Evolutionary conservation across 2,888 invertebrate species (phyloP), one percentile per base, ranked within the genome.

Genomic region (Tryphoninae sp.): DNA sequence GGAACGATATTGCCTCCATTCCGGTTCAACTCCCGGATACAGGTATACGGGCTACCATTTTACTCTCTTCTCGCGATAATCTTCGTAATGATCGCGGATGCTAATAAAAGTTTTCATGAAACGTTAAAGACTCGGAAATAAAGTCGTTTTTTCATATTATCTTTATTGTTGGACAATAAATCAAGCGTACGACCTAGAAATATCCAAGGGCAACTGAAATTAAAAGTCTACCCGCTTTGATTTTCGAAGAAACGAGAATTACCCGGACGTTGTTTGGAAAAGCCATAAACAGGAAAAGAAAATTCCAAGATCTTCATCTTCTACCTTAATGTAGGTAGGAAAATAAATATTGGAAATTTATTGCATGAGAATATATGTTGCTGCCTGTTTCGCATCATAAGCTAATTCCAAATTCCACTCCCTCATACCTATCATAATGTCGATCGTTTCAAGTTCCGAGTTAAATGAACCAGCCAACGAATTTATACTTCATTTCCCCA

Each of bases 401-500:
- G 2, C 11, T 13, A 45, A 1, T 11, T 11, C 53, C 1, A 19
- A n/a, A 9, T 33, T 55, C 9, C 26, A 68, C 53, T 23, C 19
- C 13, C 33, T 23, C 16, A 53, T 49, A 53, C 33, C 13, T 55
- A 58, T 64, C 8, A 19, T 19, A 55, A 26, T 23, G 65, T 75
- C 58, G 64, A 74, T 74, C 64, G 64, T 13, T 11, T 62, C 33
- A 23, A 22, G 6, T 51, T 62, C 2, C 49, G 16, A 53, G 40
- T n/a, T 55, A 53, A 55, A 16, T 3, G 51, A 64, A 53, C 55
- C 16, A 19, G 53, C 19, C 73, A 64, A 74, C 19, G 64, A 64
- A 74, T 74, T 40, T 74, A 74, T 64, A 64, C 22, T 22, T 53
- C 51, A 64, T 74, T 74, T 74, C 64, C 64, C 53, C 22, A 40